Evolutionary conservation across 1,140 invertebrate species (phyloP).

Genomic region (Melanaphis sacchari): DNA sequence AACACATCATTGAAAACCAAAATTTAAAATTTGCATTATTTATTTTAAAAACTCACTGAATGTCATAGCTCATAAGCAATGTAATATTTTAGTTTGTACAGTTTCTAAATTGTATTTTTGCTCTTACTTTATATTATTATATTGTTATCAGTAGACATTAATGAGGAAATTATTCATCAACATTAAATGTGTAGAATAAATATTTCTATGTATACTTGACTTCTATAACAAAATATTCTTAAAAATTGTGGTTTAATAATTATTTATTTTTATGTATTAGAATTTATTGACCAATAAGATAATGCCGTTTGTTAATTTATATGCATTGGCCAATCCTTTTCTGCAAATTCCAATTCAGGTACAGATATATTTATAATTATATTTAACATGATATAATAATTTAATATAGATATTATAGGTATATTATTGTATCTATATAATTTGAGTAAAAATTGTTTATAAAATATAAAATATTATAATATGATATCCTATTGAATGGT

Average conservation of each 20-base stretch:
- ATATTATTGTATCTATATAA: not conserved
- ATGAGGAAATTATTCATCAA: not conserved
- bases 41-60: too few species aligned
- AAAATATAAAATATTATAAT: not conserved
- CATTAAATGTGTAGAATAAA: not conserved
- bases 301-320: not conserved
- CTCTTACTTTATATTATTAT: not conserved
- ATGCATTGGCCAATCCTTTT: slow-evolving; percentile 1
- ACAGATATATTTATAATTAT: not conserved
- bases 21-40: too few species aligned
- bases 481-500: not conserved
- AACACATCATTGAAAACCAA: too few species aligned
- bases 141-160: not conserved
- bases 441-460: not conserved
- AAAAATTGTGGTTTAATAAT: not conserved
- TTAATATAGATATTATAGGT: not conserved
- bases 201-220: not conserved
- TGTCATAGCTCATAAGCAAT: too few species aligned
- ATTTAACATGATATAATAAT: not conserved
- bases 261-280: slow-evolving; percentile 6
- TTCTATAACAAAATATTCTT: not conserved
- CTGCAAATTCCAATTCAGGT: slow-evolving; percentile 3
- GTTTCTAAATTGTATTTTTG: not conserved
- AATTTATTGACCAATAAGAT: too few species aligned
- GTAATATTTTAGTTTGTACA: not conserved